Evolutionary conservation across 1,140 invertebrate species (phyloP), one percentile per base, ranked within the genome.

Genomic region (Ericerus pela): DNA sequence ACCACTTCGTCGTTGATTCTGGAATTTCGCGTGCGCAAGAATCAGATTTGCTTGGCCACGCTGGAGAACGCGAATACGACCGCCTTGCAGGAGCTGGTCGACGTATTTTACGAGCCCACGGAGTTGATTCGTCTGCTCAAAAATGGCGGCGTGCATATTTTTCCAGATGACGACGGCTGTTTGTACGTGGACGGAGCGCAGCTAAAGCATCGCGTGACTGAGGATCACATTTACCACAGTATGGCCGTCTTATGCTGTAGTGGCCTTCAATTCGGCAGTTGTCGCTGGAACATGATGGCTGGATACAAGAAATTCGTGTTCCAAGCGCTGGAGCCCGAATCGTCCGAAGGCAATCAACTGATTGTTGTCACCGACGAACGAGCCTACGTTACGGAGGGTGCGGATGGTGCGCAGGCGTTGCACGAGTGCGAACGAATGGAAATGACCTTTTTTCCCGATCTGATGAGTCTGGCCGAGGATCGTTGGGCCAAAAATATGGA

Each of bases 201-300:
- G 33, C 76, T 81, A 38, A 90, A 89, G 64, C 80, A 87, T 62
- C 78, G 77, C 62, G 74, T 81, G 1, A 75, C 80, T 58, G 88
- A 91, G 68, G 76, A 81, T 54, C 84, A 89, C 68, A 70, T 84
- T 14, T 90, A 92, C 64, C 76, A 79, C 38, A 87, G 87, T 61
- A 88, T 94, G 77, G 85, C 86, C 0, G 72, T 85, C 22, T 67
- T 85, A 6, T 78, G 79, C 3, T n/a, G n/a, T n/a, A 78, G 79
- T 0, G 75, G 78, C 2, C 86, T 85, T 63, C 83, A 85, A 57
- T 92, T 90, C 63, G 77, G 85, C 30, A 93, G 87, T 85, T 91
- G 87, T 11, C 79, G 88, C 41, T 93, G 88, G 88, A 94, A 93
- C 63, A 69, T 76, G 0, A 61, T 74, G 43, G 76, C 77, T 1